Evolutionary conservation across 2,888 invertebrate genomes (phyloP), one percentile per base, ranked within the genome.

Genomic region (Volucella zonaria): DNA sequence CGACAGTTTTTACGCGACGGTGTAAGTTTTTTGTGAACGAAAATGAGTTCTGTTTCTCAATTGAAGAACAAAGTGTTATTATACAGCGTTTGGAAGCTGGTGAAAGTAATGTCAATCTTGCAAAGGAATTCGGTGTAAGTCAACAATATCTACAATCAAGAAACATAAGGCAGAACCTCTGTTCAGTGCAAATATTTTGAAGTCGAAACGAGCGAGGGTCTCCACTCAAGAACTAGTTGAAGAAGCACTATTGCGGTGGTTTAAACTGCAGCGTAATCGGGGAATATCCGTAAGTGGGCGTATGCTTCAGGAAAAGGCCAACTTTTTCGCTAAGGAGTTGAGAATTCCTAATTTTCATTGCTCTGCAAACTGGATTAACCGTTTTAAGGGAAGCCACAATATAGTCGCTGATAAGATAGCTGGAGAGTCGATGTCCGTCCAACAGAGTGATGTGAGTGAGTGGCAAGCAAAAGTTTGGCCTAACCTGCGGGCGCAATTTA

Each of bases 1-100:
- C 11, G 54, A 54, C 54, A 58, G 40, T 56, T 38, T 56, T 56
- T 56, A 56, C 52, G 52, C 14, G 54, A 54, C 8, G 31, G 54
- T 54, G 54, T 54, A 23, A 18, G 31, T 56, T 56, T 56, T 31
- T 1, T 47, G 47, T 62, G 23, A 38, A 38, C 38, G 51, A 64
- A 51, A 64, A 64, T 64, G 64, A 64, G 49, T 64, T 64, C n/a
- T n/a, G 64, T 64, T 64, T 64, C 64, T 64, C 38, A 64, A 38
- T 64, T 64, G 51, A 64, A 40, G 64, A 64, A 51, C 49, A 51
- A 49, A 49, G 40, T 64, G 38, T 64, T 14, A 64, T 51, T 38
- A 64, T 64, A 64, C 64, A 38, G 49, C 38, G 31, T 64, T n/a
- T 64, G 64, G 64, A 38, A 64, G 58, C 38, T 47, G 31, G 51